Evolutionary conservation across 2,888 invertebrate species (phyloP).

Genomic region (Dryobota labecula): DNA sequence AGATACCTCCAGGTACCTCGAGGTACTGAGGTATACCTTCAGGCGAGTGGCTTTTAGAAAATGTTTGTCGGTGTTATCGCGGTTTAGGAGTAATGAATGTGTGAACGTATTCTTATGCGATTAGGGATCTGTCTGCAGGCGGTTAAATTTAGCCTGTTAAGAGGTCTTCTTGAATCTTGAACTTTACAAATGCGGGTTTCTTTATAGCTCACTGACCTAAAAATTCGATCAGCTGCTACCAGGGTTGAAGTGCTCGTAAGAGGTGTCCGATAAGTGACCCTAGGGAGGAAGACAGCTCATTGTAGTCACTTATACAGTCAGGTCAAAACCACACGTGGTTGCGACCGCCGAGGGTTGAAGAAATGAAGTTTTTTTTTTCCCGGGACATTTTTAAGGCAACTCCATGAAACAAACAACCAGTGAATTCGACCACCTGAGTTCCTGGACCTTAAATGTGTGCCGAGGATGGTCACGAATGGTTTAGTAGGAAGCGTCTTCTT

Average conservation of each 20-base stretch:
- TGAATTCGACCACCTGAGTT: not conserved
- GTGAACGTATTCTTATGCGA: not conserved
- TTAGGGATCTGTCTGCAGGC: not conserved
- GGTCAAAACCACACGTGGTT: not conserved
- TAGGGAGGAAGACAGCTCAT: not conserved
- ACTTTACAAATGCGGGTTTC: not conserved
- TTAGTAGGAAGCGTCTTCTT: too few relatives aligned
- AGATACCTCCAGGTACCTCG: slow-evolving; percentile 4
- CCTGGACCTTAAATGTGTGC: not conserved
- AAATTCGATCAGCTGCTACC: not conserved
- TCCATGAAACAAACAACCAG: not conserved
- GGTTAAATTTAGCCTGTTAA: not conserved
- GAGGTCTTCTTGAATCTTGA: not conserved
- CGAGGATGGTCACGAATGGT: too few relatives aligned
- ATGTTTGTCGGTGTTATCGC: slow-evolving; percentile 18
- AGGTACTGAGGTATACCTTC: slow-evolving; percentile 20
- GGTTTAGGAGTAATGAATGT: slow-evolving; percentile 17
- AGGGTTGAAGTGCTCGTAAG: not conserved
- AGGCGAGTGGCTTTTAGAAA: slow-evolving; percentile 39
- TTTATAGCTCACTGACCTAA: not conserved
- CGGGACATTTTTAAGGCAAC: not conserved
- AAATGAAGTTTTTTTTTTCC: not conserved
- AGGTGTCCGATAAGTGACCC: not conserved
- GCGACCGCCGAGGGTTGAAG: not conserved
- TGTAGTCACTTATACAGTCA: not conserved